Base-by-base conservation (phyloP, 2,113 vertebrate species). In the Percina caprodes region DNA sequence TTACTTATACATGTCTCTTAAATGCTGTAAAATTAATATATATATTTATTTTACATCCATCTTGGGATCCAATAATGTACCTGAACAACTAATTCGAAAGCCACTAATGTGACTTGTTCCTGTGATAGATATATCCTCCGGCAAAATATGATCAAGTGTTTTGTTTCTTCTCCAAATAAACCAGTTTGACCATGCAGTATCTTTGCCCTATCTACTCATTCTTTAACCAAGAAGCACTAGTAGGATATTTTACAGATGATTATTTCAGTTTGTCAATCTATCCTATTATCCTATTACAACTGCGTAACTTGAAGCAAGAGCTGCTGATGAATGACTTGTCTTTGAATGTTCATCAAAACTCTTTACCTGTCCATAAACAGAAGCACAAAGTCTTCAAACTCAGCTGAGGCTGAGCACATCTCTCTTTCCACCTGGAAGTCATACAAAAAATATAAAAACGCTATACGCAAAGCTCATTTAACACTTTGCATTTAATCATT, bases 361-460 rank as follows among this genome's bases (percentile, higher is more conserved):
- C 14, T 10, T 0, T 87, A 98, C 98, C 98, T 97, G 92, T 99
- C 98, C 98, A 99, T 99, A 86, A 99, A 99, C 86, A 97, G 98
- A 61, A 99, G 96, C 74, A 99, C 98, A 80, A 99, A 99, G 93
- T 99, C 98, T 90, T 99, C 98, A 95, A 99, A 99, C 92, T 99
- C 98, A 69, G 98, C 98, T 62, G 97, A 97, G 62, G 97, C 97
- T 46, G 98, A 99, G 91, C 98, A 99, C 94, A 99, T 85, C 89
- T 99, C 97, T 92, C 97, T 96, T 89, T 99, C 97, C 83, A 97
- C 96, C 98, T 99, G 83, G 55, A 88, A 82, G 42, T 51, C 14
- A 52, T 6, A 77, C 2, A 80, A 14, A 67, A 42, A 3, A 51
- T 4, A 16, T 35, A 0, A 54, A 79, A 63, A 78, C 14, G 3